Evolutionary conservation across 2,113 vertebrate species (phyloP).

Genomic region (Scomber scombrus): DNA sequence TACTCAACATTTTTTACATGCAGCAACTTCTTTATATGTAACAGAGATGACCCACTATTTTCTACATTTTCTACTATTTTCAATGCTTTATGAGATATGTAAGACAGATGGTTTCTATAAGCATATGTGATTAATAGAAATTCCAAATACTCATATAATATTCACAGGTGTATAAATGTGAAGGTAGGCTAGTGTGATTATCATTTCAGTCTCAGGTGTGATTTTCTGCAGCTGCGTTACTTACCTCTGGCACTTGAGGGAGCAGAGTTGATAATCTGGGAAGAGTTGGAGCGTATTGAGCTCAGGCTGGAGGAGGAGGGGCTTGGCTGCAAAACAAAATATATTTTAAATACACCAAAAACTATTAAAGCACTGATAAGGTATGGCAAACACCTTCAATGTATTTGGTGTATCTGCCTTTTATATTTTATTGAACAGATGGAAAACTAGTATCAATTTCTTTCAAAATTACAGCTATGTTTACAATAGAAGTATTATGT

Average conservation of each 20-base stretch:
- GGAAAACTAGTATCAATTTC: background rate
- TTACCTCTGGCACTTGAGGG: conserved; percentile 97
- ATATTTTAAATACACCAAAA: background rate
- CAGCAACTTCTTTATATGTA: background rate
- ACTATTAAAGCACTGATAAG: background rate
- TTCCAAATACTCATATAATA: background rate
- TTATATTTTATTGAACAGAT: background rate
- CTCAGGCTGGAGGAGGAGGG: conserved; percentile 96
- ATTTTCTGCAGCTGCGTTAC: conserved; percentile 22
- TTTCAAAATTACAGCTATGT: background rate
- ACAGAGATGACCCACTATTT: background rate
- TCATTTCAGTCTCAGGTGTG: background rate
- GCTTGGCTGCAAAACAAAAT: conserved; percentile 89
- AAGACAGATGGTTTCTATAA: background rate
- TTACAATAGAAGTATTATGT: background rate
- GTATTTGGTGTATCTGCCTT: background rate
- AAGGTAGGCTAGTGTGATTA: background rate
- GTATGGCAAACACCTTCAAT: background rate
- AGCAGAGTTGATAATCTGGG: conserved; percentile 94
- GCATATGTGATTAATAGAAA: background rate
- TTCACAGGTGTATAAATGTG: background rate
- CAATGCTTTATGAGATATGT: background rate
- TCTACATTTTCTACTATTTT: no score
- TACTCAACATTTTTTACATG: background rate
- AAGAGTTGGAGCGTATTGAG: conserved; percentile 94